These are phyloP conservation scores for Eristalis pertinax DNA, from an alignment of 2,888 invertebrate genomes.

Conservation along the genomic window DNA sequence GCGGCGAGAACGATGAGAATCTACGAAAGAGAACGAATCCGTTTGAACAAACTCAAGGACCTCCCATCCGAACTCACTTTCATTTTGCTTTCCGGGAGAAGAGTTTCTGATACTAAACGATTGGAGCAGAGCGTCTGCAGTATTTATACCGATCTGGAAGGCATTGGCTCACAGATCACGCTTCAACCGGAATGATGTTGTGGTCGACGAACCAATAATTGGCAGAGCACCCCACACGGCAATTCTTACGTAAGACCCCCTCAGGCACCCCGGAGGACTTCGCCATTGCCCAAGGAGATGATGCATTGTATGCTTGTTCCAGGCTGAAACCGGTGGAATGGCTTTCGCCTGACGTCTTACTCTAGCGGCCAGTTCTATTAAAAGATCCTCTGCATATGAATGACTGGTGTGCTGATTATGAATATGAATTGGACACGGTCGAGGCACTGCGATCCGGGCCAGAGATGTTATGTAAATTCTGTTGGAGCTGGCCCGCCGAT, in stretches of 20 bases:
- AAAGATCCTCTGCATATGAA: not conserved
- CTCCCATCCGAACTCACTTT: not conserved
- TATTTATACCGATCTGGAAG: not conserved
- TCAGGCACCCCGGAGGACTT: not conserved
- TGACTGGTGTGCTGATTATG: not conserved
- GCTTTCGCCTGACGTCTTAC: not conserved
- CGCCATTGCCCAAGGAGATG: not conserved
- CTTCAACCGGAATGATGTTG: not conserved
- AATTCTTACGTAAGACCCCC: not conserved
- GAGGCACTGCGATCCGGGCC: not conserved
- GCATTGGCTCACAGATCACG: not conserved
- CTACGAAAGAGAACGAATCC: not conserved
- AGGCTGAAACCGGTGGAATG: not conserved
- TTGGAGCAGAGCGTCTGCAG: not conserved
- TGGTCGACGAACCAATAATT: not conserved
- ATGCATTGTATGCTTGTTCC: not conserved
- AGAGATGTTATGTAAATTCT: not conserved
- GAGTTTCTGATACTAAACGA: not conserved
- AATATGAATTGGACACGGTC: not conserved
- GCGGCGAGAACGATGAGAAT: slow-evolving; percentile 9
- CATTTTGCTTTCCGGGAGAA: not conserved
- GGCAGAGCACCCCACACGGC: not conserved
- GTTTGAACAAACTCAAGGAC: not conserved
- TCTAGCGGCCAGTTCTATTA: not conserved
- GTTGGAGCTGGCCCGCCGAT: not conserved